Conservation (phyloP, 2,113 vertebrate species). For the Regulus satrapa region DNA sequence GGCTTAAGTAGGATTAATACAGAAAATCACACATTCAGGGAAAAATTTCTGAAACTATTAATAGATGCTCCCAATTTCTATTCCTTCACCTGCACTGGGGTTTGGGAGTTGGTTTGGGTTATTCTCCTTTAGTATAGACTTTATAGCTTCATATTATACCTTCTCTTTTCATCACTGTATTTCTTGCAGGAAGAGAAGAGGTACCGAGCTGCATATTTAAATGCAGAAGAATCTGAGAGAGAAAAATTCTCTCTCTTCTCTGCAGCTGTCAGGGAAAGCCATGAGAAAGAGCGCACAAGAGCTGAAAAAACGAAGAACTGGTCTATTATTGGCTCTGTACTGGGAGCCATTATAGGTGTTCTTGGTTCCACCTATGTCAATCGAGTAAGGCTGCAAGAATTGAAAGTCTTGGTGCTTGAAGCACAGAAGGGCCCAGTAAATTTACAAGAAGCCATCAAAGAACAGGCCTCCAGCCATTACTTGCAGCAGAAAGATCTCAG, state of each 20-base stretch:
- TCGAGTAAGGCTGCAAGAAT: slow-evolving; percentile 89
- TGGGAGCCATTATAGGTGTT: slow-evolving; percentile 92
- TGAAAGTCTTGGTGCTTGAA: slow-evolving; percentile 88
- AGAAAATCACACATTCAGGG: neutral
- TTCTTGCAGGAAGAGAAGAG: slow-evolving; percentile 88
- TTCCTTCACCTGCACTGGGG: neutral
- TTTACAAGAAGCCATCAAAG: slow-evolving; percentile 88
- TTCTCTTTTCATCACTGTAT: neutral
- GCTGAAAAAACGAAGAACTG: slow-evolving; percentile 97
- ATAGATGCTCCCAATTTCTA: neutral
- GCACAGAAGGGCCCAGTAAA: slow-evolving; percentile 91
- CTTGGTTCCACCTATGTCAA: slow-evolving; percentile 95
- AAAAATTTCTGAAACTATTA: neutral
- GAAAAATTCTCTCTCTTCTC: slow-evolving; percentile 93
- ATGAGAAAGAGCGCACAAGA: slow-evolving; percentile 91
- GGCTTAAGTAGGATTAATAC: neutral
- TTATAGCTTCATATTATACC: neutral
- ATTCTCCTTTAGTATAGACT: neutral
- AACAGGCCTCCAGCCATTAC: slow-evolving; percentile 84
- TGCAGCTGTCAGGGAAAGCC: slow-evolving; percentile 87
- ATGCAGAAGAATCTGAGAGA: slow-evolving; percentile 82
- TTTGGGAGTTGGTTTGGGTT: neutral
- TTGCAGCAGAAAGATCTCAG: slow-evolving; percentile 85
- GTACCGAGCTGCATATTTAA: slow-evolving; percentile 76
- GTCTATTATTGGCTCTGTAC: slow-evolving; percentile 91